Conservation (phyloP, 30 jellyfish, hydroid and myxozoan species). For the Turritopsis rubra region DNA sequence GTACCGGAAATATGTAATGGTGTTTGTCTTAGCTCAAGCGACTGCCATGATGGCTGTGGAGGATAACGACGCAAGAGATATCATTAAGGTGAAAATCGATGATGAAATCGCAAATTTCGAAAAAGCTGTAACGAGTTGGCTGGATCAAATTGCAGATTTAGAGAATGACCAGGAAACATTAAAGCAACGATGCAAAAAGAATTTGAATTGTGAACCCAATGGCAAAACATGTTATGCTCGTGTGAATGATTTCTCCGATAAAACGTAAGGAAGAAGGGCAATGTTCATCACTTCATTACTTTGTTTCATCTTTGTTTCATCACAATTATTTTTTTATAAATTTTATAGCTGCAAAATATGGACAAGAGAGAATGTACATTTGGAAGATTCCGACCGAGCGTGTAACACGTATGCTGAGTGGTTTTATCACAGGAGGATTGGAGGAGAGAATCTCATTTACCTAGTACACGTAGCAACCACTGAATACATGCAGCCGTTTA, state of each 20-base stretch:
- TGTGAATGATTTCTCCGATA: background rate
- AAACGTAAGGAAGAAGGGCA: background rate
- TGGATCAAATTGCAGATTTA: background rate
- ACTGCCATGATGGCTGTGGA: background rate
- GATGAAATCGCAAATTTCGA: background rate
- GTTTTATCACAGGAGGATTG: background rate
- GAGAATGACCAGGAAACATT: background rate
- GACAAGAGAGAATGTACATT: background rate
- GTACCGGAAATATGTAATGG: background rate
- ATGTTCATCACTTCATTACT: background rate
- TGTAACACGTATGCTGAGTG: background rate
- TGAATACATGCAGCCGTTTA: background rate
- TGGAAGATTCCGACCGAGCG: background rate
- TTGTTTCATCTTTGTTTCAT: background rate
- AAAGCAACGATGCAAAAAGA: background rate
- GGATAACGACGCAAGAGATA: background rate
- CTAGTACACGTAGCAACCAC: background rate
- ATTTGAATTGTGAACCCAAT: background rate
- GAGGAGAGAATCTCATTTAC: background rate
- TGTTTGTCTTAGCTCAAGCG: background rate
- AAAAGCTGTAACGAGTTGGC: background rate
- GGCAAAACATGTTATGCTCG: background rate
- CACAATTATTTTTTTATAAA: background rate
- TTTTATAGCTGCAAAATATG: background rate
- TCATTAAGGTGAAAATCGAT: background rate